Base-by-base conservation (phyloP, 2,797 vertebrate species). In the Notoglanidium macrostoma region DNA sequence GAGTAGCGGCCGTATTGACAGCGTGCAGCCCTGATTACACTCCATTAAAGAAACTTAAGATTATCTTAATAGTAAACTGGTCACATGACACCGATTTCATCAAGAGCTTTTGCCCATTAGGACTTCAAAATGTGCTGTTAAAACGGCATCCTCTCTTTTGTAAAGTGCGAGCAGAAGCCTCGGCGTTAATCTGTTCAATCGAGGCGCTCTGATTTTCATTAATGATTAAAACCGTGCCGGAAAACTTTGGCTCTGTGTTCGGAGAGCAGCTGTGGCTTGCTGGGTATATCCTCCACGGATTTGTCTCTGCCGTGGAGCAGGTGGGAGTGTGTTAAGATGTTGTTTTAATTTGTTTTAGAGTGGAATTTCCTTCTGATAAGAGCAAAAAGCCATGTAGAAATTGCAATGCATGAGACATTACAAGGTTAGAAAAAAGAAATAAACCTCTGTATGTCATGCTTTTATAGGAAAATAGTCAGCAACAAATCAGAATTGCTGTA, bases 161-260 rank as follows among this genome's bases (percentile, higher is more conserved):
- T 74, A 86, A 82, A 87, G 17, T 83, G 87, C 90, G 79, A 72
- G 80, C 70, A 79, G 83, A 81, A 85, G 92, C 51, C 86, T 83
- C 88, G 91, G 89, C 94, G 96, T 96, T 95, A 94, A 96, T 95
- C 92, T 93, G 91, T 91, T 92, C 92, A 89, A 65, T 92, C 92
- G 94, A 96, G 94, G 95, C 93, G 90, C 88, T 94, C 91, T 92
- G 92, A 96, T 97, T 96, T 93, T 89, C 94, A 94, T 85, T 95
- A 95, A 94, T 95, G 92, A 95, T 97, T 96, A 95, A 97, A 96
- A 92, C 89, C 84, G 94, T 91, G 93, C 91, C 92, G 94, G 91
- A 90, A 93, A 93, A 95, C 93, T 93, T 91, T 89, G 85, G 89
- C 90, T 94, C 92, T 94, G 89, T 91, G 90, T 91, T 88, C 90